These are phyloP conservation scores for Cylindroiulus punctatus DNA, from an alignment of 2,888 invertebrate species.

Conservation along the genomic window DNA sequence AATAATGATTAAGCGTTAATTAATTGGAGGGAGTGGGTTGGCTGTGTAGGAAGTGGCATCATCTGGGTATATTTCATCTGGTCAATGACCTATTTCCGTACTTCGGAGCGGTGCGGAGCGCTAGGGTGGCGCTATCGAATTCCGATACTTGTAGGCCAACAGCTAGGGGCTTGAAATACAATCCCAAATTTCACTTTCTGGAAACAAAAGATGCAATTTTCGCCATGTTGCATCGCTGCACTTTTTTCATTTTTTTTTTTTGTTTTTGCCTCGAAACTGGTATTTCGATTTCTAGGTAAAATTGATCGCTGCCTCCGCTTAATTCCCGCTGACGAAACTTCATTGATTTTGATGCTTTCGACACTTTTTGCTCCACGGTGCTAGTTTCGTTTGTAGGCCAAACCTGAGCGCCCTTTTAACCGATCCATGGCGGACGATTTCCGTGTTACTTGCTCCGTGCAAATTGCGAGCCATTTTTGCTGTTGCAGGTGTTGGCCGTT, in stretches of 20 bases:
- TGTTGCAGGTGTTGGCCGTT: no score
- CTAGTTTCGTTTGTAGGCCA: constrained; percentile 17
- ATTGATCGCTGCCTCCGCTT: not conserved
- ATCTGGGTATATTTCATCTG: constrained; percentile 20
- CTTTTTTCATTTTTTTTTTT: no score
- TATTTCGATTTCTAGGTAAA: not conserved
- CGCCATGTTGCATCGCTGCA: not conserved
- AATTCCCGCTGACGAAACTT: not conserved
- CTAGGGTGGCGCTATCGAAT: not conserved
- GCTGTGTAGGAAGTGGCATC: not conserved
- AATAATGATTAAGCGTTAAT: constrained; percentile 15
- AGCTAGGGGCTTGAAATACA: no score
- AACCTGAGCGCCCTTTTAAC: constrained; percentile 15
- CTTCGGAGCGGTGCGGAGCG: not conserved
- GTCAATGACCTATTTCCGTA: constrained; percentile 2
- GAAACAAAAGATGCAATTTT: no score
- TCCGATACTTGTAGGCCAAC: not conserved
- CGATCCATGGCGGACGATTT: not conserved
- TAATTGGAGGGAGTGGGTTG: not conserved
- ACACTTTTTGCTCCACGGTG: not conserved
- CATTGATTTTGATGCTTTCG: constrained; percentile 15
- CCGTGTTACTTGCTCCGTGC: no score
- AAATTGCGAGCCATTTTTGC: no score
- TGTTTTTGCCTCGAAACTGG: not conserved
- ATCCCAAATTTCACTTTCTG: no score